Percentiles rank a stretch among this genome's conserved stretches.
phyloP scores from a whole-genome alignment of 2,797 vertebrate species.

The Acomys russatus region DNA sequence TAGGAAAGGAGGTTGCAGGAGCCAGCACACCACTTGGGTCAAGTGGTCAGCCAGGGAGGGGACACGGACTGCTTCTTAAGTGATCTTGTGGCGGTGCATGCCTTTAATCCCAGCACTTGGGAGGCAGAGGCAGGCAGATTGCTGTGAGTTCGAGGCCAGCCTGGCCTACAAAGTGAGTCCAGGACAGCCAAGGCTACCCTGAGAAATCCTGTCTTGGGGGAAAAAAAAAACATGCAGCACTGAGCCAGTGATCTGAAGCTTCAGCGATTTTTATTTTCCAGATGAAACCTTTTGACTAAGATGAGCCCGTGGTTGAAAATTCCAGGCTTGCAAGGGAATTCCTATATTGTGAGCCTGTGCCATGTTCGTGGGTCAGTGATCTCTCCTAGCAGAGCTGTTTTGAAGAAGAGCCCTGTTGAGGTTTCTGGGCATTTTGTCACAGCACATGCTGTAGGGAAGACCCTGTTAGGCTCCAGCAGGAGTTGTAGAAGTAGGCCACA shows the following conservation, averaged over 20 bases:
- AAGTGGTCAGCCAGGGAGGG: background rate
- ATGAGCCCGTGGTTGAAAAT: fast-evolving
- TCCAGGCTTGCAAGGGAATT: fast-evolving
- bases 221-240: no score
- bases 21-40: background rate
- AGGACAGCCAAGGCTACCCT: no score
- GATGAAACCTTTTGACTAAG: background rate
- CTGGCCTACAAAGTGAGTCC: no score
- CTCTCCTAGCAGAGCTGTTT: background rate
- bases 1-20: background rate
- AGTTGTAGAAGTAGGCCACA: background rate
- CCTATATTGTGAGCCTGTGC: background rate
- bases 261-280: background rate
- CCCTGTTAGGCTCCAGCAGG: background rate
- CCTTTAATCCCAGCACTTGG: no score
- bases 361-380: background rate
- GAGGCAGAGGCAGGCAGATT: no score
- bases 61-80: background rate
- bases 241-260: background rate
- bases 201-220: no score
- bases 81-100: no score
- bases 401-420: background rate
- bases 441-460: background rate
- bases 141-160: no score
- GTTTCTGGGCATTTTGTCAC: background rate